These are phyloP conservation scores for Brachyptera putata DNA, from an alignment of 2,888 invertebrate genomes.

Conservation along the genomic window DNA sequence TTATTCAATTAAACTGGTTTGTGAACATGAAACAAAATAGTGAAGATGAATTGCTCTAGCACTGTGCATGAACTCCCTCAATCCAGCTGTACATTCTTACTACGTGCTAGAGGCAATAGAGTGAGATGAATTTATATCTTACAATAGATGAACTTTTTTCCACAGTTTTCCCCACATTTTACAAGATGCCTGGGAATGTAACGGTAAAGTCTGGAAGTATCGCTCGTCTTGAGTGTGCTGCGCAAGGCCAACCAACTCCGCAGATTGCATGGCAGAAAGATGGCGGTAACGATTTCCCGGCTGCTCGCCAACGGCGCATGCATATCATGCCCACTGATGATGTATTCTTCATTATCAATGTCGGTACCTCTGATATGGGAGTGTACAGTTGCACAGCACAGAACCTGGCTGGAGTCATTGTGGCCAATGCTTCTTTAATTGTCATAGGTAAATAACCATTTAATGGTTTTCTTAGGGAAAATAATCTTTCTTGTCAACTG, in stretches of 20 bases:
- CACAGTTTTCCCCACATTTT: slow-evolving; percentile 80
- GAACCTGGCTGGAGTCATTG: slow-evolving; percentile 82
- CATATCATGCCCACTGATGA: slow-evolving; percentile 89
- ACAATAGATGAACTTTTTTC: too few species aligned
- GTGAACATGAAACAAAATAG: too few species aligned
- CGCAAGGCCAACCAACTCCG: slow-evolving; percentile 81
- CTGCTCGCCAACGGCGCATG: slow-evolving; percentile 88
- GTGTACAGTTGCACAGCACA: slow-evolving; percentile 90
- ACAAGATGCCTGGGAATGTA: slow-evolving; percentile 78
- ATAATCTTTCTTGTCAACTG: too few species aligned
- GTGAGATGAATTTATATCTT: too few species aligned
- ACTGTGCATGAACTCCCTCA: too few species aligned
- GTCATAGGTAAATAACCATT: slow-evolving; percentile 64
- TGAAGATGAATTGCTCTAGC: too few species aligned
- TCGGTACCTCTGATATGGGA: slow-evolving; percentile 84
- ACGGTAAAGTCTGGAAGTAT: slow-evolving; percentile 80
- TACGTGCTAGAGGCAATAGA: too few species aligned
- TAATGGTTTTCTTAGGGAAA: too few species aligned
- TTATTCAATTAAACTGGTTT: too few species aligned
- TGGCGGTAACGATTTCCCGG: slow-evolving; percentile 91
- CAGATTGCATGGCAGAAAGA: slow-evolving; percentile 89
- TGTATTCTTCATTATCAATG: slow-evolving; percentile 88
- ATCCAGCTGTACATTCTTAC: too few species aligned
- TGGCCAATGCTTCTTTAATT: slow-evolving; percentile 79
- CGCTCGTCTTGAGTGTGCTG: slow-evolving; percentile 86